Evolutionary conservation across 2,113 vertebrate species (phyloP).

Genomic region (Crypturellus undulatus): DNA sequence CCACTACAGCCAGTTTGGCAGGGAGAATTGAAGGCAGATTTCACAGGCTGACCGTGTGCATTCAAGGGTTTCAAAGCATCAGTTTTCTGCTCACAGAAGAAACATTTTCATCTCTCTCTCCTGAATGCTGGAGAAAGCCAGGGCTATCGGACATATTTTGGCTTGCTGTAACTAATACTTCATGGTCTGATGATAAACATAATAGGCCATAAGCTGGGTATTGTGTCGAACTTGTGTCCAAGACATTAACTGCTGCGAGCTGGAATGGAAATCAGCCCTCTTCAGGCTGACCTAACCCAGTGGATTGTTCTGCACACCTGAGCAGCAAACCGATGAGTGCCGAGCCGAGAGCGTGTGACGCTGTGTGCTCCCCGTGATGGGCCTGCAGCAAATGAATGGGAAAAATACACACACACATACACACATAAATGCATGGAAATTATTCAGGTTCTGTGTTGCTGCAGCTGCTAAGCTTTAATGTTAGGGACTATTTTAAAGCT

Average conservation of each 20-base stretch:
- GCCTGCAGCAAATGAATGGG: accelerated
- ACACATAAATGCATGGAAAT: slow-evolving; percentile 42
- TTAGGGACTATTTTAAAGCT: slow-evolving; percentile 52
- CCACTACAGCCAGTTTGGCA: slow-evolving; percentile 31
- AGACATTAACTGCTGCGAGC: slow-evolving; percentile 44
- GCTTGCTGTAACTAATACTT: slow-evolving; percentile 43
- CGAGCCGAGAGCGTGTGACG: neutral
- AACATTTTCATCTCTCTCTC: slow-evolving; percentile 25
- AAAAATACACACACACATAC: neutral
- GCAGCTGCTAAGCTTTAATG: slow-evolving; percentile 61
- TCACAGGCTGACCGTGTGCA: slow-evolving; percentile 11
- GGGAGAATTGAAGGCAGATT: neutral
- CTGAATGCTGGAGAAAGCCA: slow-evolving; percentile 20
- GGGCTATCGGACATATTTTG: slow-evolving; percentile 49
- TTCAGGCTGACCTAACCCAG: neutral
- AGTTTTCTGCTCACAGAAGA: slow-evolving; percentile 18
- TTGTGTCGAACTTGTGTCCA: neutral
- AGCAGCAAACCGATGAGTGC: neutral
- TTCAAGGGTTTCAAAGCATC: slow-evolving; percentile 40
- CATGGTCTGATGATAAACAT: slow-evolving; percentile 64
- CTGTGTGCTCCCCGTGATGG: neutral
- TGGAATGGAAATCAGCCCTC: slow-evolving; percentile 33
- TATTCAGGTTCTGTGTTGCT: slow-evolving; percentile 47
- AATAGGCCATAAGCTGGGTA: neutral
- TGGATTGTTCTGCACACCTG: neutral